Evolutionary conservation across 2,797 vertebrate species (phyloP).

Genomic region (Enteromius unitaeniatus): DNA sequence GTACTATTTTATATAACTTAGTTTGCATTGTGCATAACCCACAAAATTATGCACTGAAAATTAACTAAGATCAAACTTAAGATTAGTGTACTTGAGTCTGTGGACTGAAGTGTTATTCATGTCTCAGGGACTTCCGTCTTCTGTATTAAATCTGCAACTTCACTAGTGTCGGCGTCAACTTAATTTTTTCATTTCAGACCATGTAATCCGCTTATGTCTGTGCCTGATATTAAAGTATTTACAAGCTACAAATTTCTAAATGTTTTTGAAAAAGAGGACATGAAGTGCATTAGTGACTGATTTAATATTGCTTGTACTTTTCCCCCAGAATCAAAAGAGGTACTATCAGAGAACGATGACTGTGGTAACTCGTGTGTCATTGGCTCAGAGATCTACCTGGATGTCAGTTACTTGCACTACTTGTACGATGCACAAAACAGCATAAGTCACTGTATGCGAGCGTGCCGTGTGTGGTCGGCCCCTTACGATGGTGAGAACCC

Average conservation of each 20-base stretch:
- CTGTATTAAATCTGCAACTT: constrained; percentile 37
- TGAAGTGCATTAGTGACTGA: background rate
- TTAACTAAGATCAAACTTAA: constrained; percentile 33
- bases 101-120: constrained; percentile 3
- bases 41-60: constrained; percentile 10
- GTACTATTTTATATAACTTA: background rate
- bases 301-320: constrained; percentile 14
- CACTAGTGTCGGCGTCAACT: background rate
- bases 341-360: constrained; percentile 57
- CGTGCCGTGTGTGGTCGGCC: constrained; percentile 92
- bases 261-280: background rate
- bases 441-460: constrained; percentile 84
- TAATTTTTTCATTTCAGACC: constrained; percentile 26
- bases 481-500: constrained; percentile 90
- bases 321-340: constrained; percentile 71
- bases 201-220: constrained; percentile 31
- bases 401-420: constrained; percentile 96
- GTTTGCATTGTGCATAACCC: background rate
- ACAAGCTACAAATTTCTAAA: constrained; percentile 23
- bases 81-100: constrained; percentile 20
- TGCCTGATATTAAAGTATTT: constrained; percentile 17
- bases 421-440: constrained; percentile 87
- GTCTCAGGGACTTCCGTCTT: constrained; percentile 20
- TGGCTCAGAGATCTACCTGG: constrained; percentile 86
- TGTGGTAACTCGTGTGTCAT: constrained; percentile 84